These are phyloP conservation scores for Drosophila carrolli DNA, from an alignment of 1,140 invertebrate genomes.

Conservation along the genomic window DNA sequence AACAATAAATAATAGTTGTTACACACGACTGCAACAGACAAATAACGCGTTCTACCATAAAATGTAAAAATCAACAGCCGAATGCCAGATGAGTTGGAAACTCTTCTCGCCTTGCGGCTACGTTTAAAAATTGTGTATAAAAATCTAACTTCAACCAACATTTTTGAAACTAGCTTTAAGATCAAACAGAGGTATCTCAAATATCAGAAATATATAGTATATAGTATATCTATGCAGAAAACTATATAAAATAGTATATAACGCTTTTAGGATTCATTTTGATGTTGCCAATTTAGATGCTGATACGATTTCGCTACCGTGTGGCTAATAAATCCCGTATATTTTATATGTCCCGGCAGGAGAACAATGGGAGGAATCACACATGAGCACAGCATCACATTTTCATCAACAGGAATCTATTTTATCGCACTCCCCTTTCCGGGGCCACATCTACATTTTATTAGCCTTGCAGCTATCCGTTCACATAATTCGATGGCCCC, in stretches of 20 bases:
- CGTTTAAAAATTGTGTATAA: too few species aligned
- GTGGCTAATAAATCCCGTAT: conserved; percentile 45
- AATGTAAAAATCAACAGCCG: conserved; percentile 39
- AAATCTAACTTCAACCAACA: too few species aligned
- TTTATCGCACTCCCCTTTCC: conserved; percentile 32
- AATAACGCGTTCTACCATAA: conserved; percentile 11
- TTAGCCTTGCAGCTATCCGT: conserved; percentile 52
- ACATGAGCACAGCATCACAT: conserved; percentile 34
- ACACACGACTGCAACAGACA: conserved; percentile 35
- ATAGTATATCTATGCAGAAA: background rate
- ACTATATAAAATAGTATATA: conserved; percentile 5
- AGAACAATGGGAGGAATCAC: conserved; percentile 27
- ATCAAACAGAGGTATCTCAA: too few species aligned
- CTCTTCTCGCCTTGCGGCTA: background rate
- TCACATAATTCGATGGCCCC: conserved; percentile 54
- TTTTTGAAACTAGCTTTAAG: too few species aligned
- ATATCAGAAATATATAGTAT: too few species aligned
- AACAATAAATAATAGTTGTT: conserved; percentile 47
- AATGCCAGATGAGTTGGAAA: conserved; percentile 30
- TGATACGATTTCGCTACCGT: conserved; percentile 16
- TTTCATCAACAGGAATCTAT: conserved; percentile 44
- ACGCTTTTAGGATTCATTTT: background rate
- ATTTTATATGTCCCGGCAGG: conserved; percentile 35
- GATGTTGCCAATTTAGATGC: conserved; percentile 10
- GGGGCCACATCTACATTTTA: conserved; percentile 54